phyloP scores from a whole-genome alignment of 1,140 invertebrate genomes.

The Cydia amplana region DNA sequence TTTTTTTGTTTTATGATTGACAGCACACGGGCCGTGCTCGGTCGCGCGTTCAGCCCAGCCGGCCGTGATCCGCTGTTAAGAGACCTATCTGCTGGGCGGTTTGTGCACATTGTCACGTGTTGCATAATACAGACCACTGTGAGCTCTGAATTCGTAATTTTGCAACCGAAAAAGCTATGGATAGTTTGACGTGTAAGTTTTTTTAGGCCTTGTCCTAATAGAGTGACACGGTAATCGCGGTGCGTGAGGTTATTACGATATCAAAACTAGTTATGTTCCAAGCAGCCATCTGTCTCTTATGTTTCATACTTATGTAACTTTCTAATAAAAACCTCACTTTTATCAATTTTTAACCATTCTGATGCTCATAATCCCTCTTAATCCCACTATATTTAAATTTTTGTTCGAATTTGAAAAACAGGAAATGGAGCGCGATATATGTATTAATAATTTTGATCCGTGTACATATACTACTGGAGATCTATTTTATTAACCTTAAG shows the following conservation, averaged over 20 bases:
- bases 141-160: slow-evolving; percentile 34
- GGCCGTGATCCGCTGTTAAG: slow-evolving; percentile 68
- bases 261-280: too few species aligned
- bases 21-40: slow-evolving; percentile 75
- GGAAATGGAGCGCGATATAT: too few species aligned
- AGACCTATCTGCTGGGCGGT: slow-evolving; percentile 61
- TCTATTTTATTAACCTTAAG: too few species aligned
- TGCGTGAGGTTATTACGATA: too few species aligned
- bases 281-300: too few species aligned
- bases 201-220: not conserved
- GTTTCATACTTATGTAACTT: too few species aligned
- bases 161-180: slow-evolving; percentile 23
- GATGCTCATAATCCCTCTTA: too few species aligned
- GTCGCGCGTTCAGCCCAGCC: slow-evolving; percentile 70
- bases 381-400: too few species aligned
- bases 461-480: not conserved
- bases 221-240: not conserved
- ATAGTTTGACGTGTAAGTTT: slow-evolving; percentile 11
- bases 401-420: too few species aligned
- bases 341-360: too few species aligned
- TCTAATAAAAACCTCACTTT: too few species aligned
- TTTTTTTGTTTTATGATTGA: slow-evolving; percentile 78
- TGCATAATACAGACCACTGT: slow-evolving; percentile 55
- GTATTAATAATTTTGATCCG: too few species aligned
- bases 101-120: slow-evolving; percentile 63